Base-by-base conservation (phyloP, 2,113 vertebrate species). In the Orientallactaga bullata region DNA sequence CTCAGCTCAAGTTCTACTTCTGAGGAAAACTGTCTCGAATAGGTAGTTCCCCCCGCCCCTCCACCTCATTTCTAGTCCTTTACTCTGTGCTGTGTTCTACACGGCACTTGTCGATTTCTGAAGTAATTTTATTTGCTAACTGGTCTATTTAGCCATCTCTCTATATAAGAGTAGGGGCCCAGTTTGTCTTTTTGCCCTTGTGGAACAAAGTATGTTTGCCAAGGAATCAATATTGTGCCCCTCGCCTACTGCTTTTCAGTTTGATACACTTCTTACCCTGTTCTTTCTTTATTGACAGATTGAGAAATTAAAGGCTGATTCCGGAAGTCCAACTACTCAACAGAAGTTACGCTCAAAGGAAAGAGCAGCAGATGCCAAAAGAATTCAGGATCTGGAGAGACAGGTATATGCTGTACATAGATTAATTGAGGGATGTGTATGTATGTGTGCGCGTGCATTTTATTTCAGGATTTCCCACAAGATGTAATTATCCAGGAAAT, bases 371-470 rank as follows among this genome's bases (percentile, higher is more conserved):
- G 99, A 99, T 93, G 98, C 98, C 60, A 99, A 98, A 98, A 99
- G 96, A 97, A 99, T 99, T 97, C 98, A 99, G 94, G 99, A 99
- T 88, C 98, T 99, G 80, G 98, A 99, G 88, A 97, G 98, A 91
- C 99, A 99, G 97, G 99, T 99, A 97, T 30, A 97, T 87, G 73
- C 35, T 94, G 60, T 72, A 11, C 18, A 24, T 89, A 32, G 28
- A 88, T 42, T 92, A 32, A 79, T 51, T 79, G 58, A 86, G 37
- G 1, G 74, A n/a, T 79, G 42, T 47, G 42, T 92, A 91, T 95
- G 88, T 83, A 66, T 63, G 11, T 35, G 65, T 1, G 42, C 8
- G 42, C 63, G 77, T 35, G 2, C 16, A 16, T 72, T 93, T 84
- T 80, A 20, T 88, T 95, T 95, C 35, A 79, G 24, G 37, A 66